These are phyloP conservation scores for Orchestia grillus DNA, from an alignment of 1,140 invertebrate species.

Conservation along the genomic window DNA sequence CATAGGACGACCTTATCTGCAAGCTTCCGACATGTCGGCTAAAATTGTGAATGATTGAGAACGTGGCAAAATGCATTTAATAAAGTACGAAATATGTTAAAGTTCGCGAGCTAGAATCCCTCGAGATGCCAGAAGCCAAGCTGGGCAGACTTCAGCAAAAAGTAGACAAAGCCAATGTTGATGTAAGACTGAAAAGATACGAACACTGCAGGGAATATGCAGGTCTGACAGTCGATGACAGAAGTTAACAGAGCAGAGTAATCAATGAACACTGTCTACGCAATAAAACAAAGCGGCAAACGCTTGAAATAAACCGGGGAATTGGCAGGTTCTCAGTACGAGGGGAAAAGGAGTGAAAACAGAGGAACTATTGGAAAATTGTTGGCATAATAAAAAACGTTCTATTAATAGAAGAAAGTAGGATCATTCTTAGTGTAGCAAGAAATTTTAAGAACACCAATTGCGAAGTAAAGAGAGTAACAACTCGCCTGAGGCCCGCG, in stretches of 20 bases:
- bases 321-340: too few relatives aligned
- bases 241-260: not conserved
- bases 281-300: not conserved
- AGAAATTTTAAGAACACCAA: not conserved
- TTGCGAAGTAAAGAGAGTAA: not conserved
- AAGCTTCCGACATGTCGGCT: not conserved
- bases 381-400: not conserved
- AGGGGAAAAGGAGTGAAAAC: too few relatives aligned
- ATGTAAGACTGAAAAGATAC: not conserved
- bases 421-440: not conserved
- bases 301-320: not conserved
- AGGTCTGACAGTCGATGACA: too few relatives aligned
- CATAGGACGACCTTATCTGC: not conserved
- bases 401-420: not conserved
- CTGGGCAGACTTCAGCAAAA: not conserved
- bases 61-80: not conserved
- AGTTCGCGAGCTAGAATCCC: not conserved
- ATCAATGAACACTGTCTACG: not conserved
- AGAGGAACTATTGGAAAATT: too few relatives aligned
- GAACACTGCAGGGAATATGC: too few relatives aligned
- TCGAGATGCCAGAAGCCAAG: not conserved
- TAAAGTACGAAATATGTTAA: not conserved
- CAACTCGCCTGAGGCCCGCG: not conserved
- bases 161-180: not conserved
- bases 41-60: not conserved